A percentile compares a stretch with the other conserved stretches of the same genome.
Conservation (phyloP, 2,888 invertebrate species). For the Tachina lurida region DNA sequence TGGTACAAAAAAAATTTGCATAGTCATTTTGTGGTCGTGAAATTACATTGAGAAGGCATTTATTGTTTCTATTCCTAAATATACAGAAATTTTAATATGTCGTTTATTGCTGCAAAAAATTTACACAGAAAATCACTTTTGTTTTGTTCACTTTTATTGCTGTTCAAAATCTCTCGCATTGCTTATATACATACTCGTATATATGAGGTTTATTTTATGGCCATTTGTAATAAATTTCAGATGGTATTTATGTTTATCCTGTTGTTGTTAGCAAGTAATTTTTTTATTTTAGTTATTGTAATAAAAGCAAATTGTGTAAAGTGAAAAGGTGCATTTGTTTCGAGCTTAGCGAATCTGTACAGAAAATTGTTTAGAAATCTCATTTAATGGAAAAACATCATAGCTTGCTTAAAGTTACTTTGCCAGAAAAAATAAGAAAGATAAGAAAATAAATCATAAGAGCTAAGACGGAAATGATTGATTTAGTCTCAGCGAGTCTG, state of each 20-base stretch:
- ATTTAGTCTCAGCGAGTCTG: too few species aligned
- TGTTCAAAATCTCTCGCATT: constrained; percentile 33
- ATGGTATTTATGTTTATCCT: neutral
- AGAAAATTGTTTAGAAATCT: neutral
- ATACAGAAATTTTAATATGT: constrained; percentile 52
- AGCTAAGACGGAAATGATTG: neutral
- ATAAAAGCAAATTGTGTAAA: constrained; percentile 26
- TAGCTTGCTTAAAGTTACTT: neutral
- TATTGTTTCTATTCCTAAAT: neutral
- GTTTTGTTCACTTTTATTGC: constrained; percentile 2
- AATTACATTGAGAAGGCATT: too few species aligned
- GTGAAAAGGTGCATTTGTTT: constrained; percentile 43
- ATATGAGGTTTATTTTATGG: constrained; percentile 61
- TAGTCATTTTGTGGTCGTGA: too few species aligned
- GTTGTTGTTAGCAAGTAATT: constrained; percentile 7
- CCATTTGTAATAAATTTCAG: constrained; percentile 62
- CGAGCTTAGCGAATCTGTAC: neutral
- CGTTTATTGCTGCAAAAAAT: constrained; percentile 58
- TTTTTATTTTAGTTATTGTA: neutral
- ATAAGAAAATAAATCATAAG: neutral
- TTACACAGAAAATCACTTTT: constrained; percentile 6
- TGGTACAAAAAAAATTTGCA: too few species aligned
- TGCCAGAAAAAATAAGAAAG: too few species aligned
- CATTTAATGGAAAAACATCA: neutral
- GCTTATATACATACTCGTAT: constrained; percentile 29